phyloP scores from a whole-genome alignment of 2,113 vertebrate genomes.

The Serilophus lunatus region DNA sequence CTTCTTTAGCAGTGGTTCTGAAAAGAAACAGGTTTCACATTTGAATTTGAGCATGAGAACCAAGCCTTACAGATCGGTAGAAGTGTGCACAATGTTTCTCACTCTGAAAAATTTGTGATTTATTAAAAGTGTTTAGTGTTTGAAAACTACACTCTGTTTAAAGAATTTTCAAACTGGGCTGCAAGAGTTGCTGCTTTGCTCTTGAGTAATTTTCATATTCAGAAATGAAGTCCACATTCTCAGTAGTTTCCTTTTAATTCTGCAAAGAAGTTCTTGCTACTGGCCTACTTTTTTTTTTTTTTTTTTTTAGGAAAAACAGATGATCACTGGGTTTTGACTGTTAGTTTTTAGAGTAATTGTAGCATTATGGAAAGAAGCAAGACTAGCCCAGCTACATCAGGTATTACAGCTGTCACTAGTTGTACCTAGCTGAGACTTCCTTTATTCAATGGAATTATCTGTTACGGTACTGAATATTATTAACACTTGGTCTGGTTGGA shows the following conservation, averaged over 20 bases:
- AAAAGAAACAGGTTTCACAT: neutral
- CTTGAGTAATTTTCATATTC: neutral
- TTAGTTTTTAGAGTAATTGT: neutral
- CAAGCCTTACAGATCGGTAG: neutral
- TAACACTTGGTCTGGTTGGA: neutral
- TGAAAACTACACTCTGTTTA: neutral
- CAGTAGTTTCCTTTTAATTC: neutral
- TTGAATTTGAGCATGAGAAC: fast-evolving
- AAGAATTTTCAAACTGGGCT: neutral
- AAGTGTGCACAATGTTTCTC: neutral
- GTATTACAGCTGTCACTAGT: neutral
- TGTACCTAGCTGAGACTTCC: neutral
- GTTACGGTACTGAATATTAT: neutral
- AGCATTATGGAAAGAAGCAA: neutral
- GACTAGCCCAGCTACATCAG: neutral
- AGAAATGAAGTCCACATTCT: neutral
- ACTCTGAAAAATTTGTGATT: neutral
- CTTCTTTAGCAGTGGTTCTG: neutral
- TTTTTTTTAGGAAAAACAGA: neutral
- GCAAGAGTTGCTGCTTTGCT: neutral
- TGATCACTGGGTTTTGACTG: neutral
- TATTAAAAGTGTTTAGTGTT: neutral
- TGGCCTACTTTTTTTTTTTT: neutral
- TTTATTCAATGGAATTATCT: neutral
- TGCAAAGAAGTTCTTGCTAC: neutral